Evolutionary conservation across 23 tunicate species (phyloP), one percentile per base, ranked within the genome.

Genomic region (Trididemnum clinides): DNA sequence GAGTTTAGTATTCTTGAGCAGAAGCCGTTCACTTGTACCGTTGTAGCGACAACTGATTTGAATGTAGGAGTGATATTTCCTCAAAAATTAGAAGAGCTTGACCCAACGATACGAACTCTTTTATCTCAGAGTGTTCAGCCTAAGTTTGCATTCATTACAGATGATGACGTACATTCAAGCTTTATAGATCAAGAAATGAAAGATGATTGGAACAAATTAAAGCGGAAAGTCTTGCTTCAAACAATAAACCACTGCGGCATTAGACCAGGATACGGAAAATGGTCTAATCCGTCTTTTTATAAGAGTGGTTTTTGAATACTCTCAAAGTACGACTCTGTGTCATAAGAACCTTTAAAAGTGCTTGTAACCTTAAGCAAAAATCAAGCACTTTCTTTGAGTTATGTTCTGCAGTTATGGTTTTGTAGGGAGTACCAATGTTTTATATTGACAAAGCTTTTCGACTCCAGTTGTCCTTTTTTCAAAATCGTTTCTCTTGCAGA

Each of bases 191-290:
- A 92, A 77, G 91, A 92, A 66, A 92, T 87, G 88, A 92, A 83
- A 57, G 83, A 80, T 51, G 97, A 92, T 38, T 92, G 97, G 97
- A 82, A 82, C 37, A 59, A 78, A 39, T 34, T 92, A 64, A 87
- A 87, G 81, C 97, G 65, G 28, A 83, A 83, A 20, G 90, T 92
- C 0, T 66, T 92, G 70, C 88, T 92, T 44, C 88, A 86, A 57
- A 92, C 97, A 15, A 87, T 92, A 5, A 92, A 92, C 35, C 64
- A 92, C 86, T 92, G 97, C 72, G 97, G 97, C 10, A 92, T 92
- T 6, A 70, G 91, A 3, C 97, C 97, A 1, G 97, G 97, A 0
- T 92, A 87, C 77, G 97, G 97, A 30, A 92, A 92, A 37, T 92
- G 97, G 97, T 62, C 91, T 5, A 62, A 86, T 66, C 83, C 83